Evolutionary conservation across 1,140 invertebrate species (phyloP).

Genomic region (Brachionus sp.): DNA sequence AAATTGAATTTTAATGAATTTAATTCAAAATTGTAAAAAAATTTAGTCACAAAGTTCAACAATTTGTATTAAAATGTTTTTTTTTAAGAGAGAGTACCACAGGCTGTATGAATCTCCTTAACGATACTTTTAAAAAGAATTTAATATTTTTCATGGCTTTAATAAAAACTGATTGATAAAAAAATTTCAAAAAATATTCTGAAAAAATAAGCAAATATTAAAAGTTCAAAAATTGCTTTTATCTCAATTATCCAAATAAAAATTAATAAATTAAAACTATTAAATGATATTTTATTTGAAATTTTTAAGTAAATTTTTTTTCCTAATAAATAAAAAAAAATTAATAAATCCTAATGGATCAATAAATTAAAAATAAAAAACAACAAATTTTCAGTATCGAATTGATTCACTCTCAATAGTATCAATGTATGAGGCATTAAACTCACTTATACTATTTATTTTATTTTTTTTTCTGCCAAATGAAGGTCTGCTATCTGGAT

Average conservation of each 20-base stretch:
- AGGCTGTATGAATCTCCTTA: too few relatives aligned
- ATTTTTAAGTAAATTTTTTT: neutral
- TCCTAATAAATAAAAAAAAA: neutral
- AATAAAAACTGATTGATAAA: too few relatives aligned
- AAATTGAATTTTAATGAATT: too few relatives aligned
- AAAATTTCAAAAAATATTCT: too few relatives aligned
- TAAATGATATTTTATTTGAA: neutral
- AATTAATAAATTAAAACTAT: neutral
- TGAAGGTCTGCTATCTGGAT: neutral
- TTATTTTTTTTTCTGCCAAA: neutral
- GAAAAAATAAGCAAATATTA: too few relatives aligned
- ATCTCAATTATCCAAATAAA: neutral
- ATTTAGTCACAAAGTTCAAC: too few relatives aligned
- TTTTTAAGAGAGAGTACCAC: too few relatives aligned
- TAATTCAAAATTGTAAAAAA: too few relatives aligned
- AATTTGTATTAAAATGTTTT: too few relatives aligned
- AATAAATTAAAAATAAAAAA: neutral
- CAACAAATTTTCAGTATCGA: neutral
- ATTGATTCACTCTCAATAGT: slow-evolving; percentile 19
- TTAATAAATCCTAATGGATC: neutral
- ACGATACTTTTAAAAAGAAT: too few relatives aligned
- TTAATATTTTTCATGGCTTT: too few relatives aligned
- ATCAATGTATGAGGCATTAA: neutral
- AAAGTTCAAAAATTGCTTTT: too few relatives aligned
- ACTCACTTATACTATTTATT: neutral